phyloP scores from a whole-genome alignment of 2,113 vertebrate species.

The Peucedramus taeniatus region DNA sequence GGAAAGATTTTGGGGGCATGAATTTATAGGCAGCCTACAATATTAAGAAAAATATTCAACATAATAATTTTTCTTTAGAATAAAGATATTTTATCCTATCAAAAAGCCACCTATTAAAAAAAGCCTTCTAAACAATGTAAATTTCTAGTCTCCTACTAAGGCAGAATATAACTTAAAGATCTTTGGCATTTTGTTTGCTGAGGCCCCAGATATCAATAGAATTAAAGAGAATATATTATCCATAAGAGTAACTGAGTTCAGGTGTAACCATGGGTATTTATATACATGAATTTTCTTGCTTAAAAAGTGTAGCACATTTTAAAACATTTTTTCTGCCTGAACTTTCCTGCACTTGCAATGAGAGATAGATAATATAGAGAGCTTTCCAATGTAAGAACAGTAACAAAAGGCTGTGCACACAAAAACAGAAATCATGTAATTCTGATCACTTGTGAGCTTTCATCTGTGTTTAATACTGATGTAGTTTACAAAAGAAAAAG shows the following conservation, averaged over 20 bases:
- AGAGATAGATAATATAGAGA: background rate
- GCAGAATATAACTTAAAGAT: background rate
- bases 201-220: background rate
- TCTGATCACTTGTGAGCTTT: background rate
- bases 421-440: background rate
- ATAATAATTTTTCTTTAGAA: background rate
- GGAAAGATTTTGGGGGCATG: background rate
- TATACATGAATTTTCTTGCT: background rate
- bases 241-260: background rate
- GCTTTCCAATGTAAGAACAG: background rate
- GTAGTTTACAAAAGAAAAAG: background rate
- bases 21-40: background rate
- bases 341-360: background rate
- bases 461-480: background rate
- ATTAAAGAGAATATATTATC: background rate
- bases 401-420: background rate
- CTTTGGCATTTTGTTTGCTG: background rate
- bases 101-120: background rate
- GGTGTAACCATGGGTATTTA: background rate
- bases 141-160: background rate
- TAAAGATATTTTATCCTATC: background rate
- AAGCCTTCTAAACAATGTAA: accelerated
- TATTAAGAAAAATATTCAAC: background rate
- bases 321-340: background rate
- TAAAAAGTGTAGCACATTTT: background rate